Evolutionary conservation across 2,113 vertebrate genomes (phyloP).

Genomic region (Oceanodroma tethys): DNA sequence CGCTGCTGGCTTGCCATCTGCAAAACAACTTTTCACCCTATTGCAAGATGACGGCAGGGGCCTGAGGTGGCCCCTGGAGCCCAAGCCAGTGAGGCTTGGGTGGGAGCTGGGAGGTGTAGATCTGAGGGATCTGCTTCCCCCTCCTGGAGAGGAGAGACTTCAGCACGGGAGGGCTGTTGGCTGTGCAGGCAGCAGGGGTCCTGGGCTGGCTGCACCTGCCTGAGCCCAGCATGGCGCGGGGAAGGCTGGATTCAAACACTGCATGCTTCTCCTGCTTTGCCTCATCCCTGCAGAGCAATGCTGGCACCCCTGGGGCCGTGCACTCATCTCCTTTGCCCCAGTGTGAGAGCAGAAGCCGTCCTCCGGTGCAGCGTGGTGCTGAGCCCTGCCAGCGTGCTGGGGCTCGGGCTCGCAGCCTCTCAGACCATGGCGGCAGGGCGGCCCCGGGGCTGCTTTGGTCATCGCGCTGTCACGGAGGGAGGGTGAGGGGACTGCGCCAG

Average conservation of each 20-base stretch:
- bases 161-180: background rate
- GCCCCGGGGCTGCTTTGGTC: background rate
- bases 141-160: background rate
- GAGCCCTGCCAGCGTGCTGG: background rate
- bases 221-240: rapidly evolving
- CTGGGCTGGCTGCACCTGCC: background rate
- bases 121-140: background rate
- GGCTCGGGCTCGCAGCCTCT: background rate
- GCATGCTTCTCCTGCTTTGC: background rate
- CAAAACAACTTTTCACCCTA: too few species aligned
- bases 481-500: background rate
- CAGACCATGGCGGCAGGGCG: rapidly evolving
- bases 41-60: background rate
- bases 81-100: background rate
- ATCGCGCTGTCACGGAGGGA: rapidly evolving
- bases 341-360: background rate
- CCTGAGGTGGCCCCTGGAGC: background rate
- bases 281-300: background rate
- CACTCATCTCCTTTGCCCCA: rapidly evolving
- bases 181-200: background rate
- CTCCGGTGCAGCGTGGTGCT: background rate
- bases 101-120: background rate
- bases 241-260: background rate
- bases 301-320: too few species aligned
- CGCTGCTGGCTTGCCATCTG: background rate